phyloP scores from a whole-genome alignment of 2,113 vertebrate species.

The Anhinga rufa region DNA sequence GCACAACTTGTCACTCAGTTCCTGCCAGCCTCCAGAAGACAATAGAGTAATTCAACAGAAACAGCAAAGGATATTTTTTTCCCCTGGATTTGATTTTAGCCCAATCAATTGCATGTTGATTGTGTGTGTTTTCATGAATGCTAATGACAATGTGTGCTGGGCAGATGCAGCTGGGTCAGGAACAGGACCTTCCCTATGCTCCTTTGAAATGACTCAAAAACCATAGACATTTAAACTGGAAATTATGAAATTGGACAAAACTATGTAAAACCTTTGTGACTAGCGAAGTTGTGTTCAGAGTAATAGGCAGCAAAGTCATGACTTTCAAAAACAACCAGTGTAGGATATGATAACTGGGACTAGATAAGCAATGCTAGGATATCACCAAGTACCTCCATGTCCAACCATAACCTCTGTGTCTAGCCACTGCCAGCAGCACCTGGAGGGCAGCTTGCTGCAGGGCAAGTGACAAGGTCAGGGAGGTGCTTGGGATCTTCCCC shows the following conservation, averaged over 20 bases:
- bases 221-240: not conserved
- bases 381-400: not conserved
- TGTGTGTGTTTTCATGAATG: not conserved
- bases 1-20: not conserved
- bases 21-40: not conserved
- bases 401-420: not conserved
- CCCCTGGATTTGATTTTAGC: not conserved
- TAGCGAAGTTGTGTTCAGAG: not conserved
- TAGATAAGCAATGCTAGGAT: not conserved
- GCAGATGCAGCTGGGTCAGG: not conserved
- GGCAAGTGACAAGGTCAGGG: not conserved
- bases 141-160: not conserved
- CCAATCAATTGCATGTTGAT: not conserved
- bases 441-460: not conserved
- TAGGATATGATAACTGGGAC: not conserved
- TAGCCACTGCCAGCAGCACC: not conserved
- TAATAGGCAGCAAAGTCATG: not conserved
- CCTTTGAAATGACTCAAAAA: not conserved
- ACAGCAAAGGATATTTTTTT: not conserved
- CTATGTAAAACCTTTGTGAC: not conserved
- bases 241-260: not conserved
- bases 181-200: not conserved
- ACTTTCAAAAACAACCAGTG: not conserved
- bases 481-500: not conserved
- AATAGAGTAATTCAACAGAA: not conserved